Conservation (phyloP, 2,888 invertebrate genomes). For the Rhyacophila evoluta region DNA sequence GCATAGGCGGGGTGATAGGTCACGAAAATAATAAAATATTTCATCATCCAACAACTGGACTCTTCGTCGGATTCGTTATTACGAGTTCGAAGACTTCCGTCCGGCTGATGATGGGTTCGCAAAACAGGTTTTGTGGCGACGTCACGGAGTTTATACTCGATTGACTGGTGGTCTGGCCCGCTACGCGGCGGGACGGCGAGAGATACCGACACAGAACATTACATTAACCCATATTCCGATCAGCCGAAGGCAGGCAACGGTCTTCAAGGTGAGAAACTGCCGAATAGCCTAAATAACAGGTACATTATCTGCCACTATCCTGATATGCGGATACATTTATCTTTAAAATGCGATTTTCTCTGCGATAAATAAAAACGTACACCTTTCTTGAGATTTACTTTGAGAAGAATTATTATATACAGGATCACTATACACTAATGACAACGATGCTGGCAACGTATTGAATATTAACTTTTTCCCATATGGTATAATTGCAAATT, state of each 20-base stretch:
- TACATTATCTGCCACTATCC: background rate
- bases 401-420: too few relatives aligned
- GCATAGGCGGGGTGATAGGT: background rate
- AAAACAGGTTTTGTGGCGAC: background rate
- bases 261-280: background rate
- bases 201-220: background rate
- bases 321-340: too few relatives aligned
- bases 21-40: background rate
- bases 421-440: too few relatives aligned
- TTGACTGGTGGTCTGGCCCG: background rate
- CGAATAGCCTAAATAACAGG: background rate
- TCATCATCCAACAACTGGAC: background rate
- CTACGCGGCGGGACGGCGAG: background rate
- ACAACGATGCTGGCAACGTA: too few relatives aligned
- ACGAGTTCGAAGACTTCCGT: background rate
- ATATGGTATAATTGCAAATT: too few relatives aligned
- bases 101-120: background rate
- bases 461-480: too few relatives aligned
- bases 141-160: background rate
- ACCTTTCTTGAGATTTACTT: too few relatives aligned
- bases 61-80: background rate
- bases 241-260: background rate
- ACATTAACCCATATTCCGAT: background rate
- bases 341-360: too few relatives aligned
- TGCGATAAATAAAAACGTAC: too few relatives aligned